Conservation (phyloP, 2,797 vertebrate species). For the Cottoperca gobio region DNA sequence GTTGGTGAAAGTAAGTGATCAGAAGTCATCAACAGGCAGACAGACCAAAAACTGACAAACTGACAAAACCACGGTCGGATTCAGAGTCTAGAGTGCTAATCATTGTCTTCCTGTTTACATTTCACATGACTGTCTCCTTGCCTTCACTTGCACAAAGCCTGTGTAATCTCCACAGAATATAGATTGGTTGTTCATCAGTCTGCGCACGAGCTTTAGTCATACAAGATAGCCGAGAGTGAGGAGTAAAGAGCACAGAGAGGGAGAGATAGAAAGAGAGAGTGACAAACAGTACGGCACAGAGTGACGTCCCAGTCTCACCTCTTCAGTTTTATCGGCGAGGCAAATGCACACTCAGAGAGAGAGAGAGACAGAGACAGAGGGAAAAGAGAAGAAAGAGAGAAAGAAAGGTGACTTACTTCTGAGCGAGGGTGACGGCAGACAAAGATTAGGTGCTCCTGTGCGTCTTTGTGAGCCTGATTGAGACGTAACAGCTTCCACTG, state of each 20-base stretch:
- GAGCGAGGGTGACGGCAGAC: constrained; percentile 48
- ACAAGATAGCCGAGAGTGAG: constrained; percentile 61
- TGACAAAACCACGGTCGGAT: constrained; percentile 40
- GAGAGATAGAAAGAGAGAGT: constrained; percentile 6
- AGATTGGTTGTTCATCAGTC: constrained; percentile 69
- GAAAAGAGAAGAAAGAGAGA: constrained; percentile 18
- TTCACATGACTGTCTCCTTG: constrained; percentile 56
- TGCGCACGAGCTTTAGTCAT: constrained; percentile 58
- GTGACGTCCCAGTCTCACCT: constrained; percentile 54
- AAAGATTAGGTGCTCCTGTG: constrained; percentile 48
- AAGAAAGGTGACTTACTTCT: constrained; percentile 61
- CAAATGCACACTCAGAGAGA: constrained; percentile 40
- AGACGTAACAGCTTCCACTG: constrained; percentile 59
- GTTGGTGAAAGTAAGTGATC: constrained; percentile 22
- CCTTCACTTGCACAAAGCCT: constrained; percentile 69
- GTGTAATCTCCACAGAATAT: constrained; percentile 62
- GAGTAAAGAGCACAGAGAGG: constrained; percentile 47
- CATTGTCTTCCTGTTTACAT: constrained; percentile 71
- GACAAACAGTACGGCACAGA: constrained; percentile 3
- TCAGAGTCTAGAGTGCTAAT: constrained; percentile 66
- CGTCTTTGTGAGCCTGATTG: constrained; percentile 64
- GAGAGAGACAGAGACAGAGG: constrained; percentile 25
- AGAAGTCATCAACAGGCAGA: constrained; percentile 35
- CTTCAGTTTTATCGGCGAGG: constrained; percentile 55
- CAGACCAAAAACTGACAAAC: constrained; percentile 14